A percentile compares a stretch with the other conserved stretches of the same genome.
These are phyloP conservation scores for Poecilus cupreus DNA, from an alignment of 2,888 invertebrate species.

Conservation along the genomic window DNA sequence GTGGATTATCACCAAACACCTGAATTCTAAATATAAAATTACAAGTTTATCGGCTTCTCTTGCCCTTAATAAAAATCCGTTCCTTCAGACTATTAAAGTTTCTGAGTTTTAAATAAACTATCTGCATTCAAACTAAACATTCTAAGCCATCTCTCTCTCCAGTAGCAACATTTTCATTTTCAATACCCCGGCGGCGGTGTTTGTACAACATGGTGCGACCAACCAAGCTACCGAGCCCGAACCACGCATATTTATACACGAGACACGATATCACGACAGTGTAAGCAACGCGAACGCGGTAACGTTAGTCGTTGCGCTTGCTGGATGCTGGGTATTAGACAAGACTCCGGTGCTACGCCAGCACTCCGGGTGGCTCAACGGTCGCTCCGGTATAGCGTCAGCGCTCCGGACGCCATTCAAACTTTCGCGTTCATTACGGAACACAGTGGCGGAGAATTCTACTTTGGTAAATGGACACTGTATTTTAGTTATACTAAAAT, in stretches of 20 bases:
- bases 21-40: too few species aligned
- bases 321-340: constrained; percentile 6
- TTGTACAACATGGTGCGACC: background rate
- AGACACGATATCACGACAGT: background rate
- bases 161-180: background rate
- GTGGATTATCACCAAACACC: too few species aligned
- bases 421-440: constrained; percentile 16
- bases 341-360: constrained; percentile 15
- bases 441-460: constrained; percentile 23
- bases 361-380: constrained; percentile 4
- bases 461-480: too few species aligned
- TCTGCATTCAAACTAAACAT: too few species aligned
- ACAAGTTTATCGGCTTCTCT: too few species aligned
- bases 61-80: too few species aligned
- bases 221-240: background rate
- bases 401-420: constrained; percentile 5
- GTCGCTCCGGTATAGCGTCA: background rate
- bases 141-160: too few species aligned
- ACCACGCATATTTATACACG: background rate
- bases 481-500: too few species aligned
- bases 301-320: too few species aligned
- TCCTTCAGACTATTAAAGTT: too few species aligned
- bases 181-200: background rate
- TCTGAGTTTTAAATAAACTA: too few species aligned
- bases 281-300: too few species aligned